Base-by-base conservation (phyloP, 2,888 invertebrate species). In the Hirudinaria manillensis region DNA sequence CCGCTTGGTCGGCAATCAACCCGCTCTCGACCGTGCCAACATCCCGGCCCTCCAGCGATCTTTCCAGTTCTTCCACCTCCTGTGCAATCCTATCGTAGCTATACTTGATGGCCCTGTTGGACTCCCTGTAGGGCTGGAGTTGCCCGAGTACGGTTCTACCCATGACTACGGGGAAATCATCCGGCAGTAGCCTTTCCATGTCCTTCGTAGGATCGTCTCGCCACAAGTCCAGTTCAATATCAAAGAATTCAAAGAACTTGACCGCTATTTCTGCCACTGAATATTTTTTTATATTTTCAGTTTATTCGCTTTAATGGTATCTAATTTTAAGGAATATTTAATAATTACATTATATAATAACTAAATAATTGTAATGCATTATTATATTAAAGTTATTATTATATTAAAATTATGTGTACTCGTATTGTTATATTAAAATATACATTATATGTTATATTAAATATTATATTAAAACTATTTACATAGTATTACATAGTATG, bases 231-330 rank as follows among this genome's bases (percentile, higher is more conserved):
- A 73, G n/a, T 21, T 73, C 73, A 19, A 73, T 38, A 38, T 73
- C 36, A 65, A 73, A 73, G 45, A 73, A 73, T 36, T 65, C 56
- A 38, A 65, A 73, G n/a, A 73, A 73, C 10, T 55, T 56, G 32
- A 73, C 61, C 27, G 61, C 61, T 4, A 32, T 34, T 55, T 73
- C 73, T 19, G 65, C 73, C 27, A 65, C 73, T 73, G 65, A 19
- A 55, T 13, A 29, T 72, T 29, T n/a, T 10, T 10, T 61, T n/a
- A n/a, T n/a, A n/a, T n/a, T n/a, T n/a, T n/a, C n/a, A n/a, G n/a
- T n/a, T 45, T 45, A 10, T 45, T 6, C 45, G 16, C 45, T 10
- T 45, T 45, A 45, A 45, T 45, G 13, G 16, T 3, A 16, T 45
- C 10, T 36, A 36, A 6, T 6, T 45, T 7, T 45, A n/a, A n/a